phyloP scores from a whole-genome alignment of 2,888 invertebrate species.

The Eristalis intricaria region DNA sequence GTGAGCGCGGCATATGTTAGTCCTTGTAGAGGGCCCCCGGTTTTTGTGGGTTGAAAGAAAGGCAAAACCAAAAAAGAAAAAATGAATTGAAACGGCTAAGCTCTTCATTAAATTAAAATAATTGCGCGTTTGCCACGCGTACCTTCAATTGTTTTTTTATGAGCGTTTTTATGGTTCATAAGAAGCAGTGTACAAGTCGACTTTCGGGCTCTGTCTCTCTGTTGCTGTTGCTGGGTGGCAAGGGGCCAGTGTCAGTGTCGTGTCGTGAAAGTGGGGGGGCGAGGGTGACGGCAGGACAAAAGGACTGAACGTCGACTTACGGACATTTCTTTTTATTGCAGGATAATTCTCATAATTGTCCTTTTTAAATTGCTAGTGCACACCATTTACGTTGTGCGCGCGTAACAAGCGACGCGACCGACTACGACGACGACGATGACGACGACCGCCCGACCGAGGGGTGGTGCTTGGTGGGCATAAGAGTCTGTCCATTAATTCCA shows the following conservation, averaged over 20 bases:
- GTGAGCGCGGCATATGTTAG: slow-evolving; percentile 60
- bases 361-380: slow-evolving; percentile 72
- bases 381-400: slow-evolving; percentile 67
- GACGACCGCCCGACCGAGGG: slow-evolving; percentile 8
- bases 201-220: neutral
- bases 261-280: neutral
- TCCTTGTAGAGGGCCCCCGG: slow-evolving; percentile 21
- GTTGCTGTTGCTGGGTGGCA: neutral
- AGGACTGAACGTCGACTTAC: slow-evolving; percentile 55
- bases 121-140: slow-evolving; percentile 73
- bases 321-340: slow-evolving; percentile 72
- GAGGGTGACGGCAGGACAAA: slow-evolving; percentile 43
- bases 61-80: neutral
- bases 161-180: slow-evolving; percentile 73
- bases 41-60: neutral
- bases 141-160: slow-evolving; percentile 74
- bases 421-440: neutral
- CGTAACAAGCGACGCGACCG: slow-evolving; percentile 54
- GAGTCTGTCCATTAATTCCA: slow-evolving; percentile 64
- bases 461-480: neutral
- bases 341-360: slow-evolving; percentile 74
- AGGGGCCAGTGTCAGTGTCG: neutral
- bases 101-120: slow-evolving; percentile 74
- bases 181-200: slow-evolving; percentile 66
- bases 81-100: slow-evolving; percentile 66